Base-by-base conservation (phyloP, 2,888 invertebrate species). In the Epinotia brunnichana region DNA sequence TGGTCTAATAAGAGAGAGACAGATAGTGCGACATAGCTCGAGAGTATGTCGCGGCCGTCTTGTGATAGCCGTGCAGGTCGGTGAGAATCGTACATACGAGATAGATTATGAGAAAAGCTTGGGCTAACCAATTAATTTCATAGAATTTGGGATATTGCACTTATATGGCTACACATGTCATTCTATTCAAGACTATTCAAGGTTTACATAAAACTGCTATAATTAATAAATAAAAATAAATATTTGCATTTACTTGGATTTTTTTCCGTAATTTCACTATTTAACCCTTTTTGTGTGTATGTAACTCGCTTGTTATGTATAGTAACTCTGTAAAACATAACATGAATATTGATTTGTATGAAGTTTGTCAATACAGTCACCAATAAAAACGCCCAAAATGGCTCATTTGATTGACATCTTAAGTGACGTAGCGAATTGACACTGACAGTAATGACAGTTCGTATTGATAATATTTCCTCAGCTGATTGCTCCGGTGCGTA, bases 401-500 rank as follows among this genome's bases (percentile, higher is more conserved):
- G 10, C 4, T 39, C 54, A 56, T 39, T 7, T n/a, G 3, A 21
- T 21, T 66, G 66, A 56, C 54, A n/a, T 24, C 39, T 15, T 19
- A 15, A 10, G n/a, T 66, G 66, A 66, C 39, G 24, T 39, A 21
- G 2, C 44, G 10, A 29, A 15, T 21, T 66, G 66, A 66, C 54
- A 54, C 24, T 66, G 54, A 66, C 54, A 66, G 3, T 35, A 2
- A 4, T 15, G 5, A 11, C 11, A 24, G 11, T 35, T 41, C n/a
- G 17, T 3, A 66, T 41, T 66, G 24, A 41, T 62, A 51, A 39
- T 39, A 54, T 64, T 66, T 66, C 39, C 21, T 41, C 66, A 66
- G 64, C 21, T 66, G 66, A 66, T 66, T 56, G 56, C 21, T 56
- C 39, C 54, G 41, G 64, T 66, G 17, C 56, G 54, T 41, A n/a